Conservation (phyloP, 2,797 vertebrate species). For the Sternotherus odoratus region DNA sequence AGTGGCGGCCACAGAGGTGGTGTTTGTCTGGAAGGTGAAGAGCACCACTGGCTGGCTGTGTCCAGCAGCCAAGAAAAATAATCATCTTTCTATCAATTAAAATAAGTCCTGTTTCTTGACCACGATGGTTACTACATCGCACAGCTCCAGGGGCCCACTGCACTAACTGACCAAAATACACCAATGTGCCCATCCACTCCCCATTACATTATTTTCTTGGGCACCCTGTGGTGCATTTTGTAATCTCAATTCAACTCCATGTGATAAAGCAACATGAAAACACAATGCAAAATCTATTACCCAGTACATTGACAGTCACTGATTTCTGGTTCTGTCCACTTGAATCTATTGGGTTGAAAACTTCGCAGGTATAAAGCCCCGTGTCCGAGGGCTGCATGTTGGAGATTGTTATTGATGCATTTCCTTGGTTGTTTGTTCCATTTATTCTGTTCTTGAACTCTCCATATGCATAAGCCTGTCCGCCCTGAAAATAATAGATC, state of each 20-base stretch:
- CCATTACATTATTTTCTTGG: not conserved
- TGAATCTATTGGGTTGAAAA: constrained; percentile 84
- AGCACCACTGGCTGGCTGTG: constrained; percentile 43
- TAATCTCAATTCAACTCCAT: not conserved
- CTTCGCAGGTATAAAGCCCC: constrained; percentile 87
- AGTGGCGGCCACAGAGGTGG: fast-evolving
- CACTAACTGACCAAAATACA: not conserved
- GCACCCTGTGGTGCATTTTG: not conserved
- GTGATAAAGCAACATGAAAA: not conserved
- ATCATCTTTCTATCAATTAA: not conserved
- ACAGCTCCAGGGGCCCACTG: not conserved
- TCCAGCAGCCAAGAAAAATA: not conserved
- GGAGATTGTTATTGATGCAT: constrained; percentile 86
- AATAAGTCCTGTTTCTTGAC: constrained; percentile 7
- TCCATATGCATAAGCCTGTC: constrained; percentile 55
- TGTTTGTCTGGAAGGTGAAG: constrained; percentile 47
- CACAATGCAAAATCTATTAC: constrained; percentile 65
- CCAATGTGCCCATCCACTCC: not conserved
- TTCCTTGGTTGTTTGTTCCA: constrained; percentile 76
- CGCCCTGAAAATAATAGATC: constrained; percentile 80
- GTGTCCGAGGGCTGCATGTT: constrained; percentile 86
- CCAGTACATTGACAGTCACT: constrained; percentile 81
- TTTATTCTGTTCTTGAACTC: constrained; percentile 80
- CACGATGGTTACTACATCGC: not conserved
- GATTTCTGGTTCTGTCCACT: constrained; percentile 77